Evolutionary conservation across 2,888 invertebrate species (phyloP).

Genomic region (Pterostichus niger): DNA sequence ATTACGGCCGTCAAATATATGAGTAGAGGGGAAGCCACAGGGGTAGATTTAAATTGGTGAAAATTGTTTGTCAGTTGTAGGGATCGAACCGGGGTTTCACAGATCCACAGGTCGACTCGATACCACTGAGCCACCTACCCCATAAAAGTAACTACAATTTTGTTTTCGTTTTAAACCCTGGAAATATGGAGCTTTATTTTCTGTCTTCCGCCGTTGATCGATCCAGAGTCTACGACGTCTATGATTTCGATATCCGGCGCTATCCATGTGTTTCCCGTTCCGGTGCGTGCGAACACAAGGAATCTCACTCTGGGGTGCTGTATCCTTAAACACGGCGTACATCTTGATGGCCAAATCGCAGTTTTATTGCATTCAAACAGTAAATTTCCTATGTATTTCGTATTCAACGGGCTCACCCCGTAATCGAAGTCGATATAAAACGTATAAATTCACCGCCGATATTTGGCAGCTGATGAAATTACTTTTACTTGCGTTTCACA

Average conservation of each 20-base stretch:
- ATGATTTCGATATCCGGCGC: conserved; percentile 58
- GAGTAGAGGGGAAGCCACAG: too few species aligned
- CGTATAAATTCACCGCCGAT: conserved; percentile 59
- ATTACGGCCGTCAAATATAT: too few species aligned
- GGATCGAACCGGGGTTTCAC: too few species aligned
- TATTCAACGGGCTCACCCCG: conserved; percentile 71
- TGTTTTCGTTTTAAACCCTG: too few species aligned
- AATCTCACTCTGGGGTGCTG: conserved; percentile 76
- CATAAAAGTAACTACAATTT: too few species aligned
- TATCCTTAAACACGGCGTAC: conserved; percentile 77
- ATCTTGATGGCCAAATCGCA: conserved; percentile 77
- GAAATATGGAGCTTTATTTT: too few species aligned
- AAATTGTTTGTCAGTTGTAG: too few species aligned
- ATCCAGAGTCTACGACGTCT: conserved; percentile 1
- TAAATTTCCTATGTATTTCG: conserved; percentile 75
- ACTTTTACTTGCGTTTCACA: conserved; percentile 33
- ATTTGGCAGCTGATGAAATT: conserved; percentile 59
- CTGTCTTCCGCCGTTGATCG: not conserved
- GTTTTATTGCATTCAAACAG: conserved; percentile 75
- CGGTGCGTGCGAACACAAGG: conserved; percentile 75
- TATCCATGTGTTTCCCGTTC: conserved; percentile 68
- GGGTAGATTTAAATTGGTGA: too few species aligned
- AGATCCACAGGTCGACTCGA: too few species aligned
- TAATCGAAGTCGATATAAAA: conserved; percentile 66
- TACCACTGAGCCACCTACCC: too few species aligned